Evolutionary conservation across 2,113 vertebrate species (phyloP).

Genomic region (Chroicocephalus ridibundus): DNA sequence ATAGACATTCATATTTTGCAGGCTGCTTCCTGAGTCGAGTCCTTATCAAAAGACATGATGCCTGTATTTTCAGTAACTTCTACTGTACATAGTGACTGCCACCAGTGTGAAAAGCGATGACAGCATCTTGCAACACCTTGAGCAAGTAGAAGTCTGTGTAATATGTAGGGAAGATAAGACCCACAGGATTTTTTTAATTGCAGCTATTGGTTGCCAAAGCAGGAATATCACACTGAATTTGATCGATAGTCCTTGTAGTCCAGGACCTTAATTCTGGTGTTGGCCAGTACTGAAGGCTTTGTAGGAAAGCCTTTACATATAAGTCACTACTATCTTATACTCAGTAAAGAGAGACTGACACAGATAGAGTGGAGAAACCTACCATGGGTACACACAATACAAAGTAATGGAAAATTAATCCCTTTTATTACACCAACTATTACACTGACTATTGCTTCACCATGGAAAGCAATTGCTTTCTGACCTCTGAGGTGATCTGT

Average conservation of each 20-base stretch:
- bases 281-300: neutral
- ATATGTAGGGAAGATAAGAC: neutral
- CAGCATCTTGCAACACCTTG: neutral
- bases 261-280: neutral
- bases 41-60: neutral
- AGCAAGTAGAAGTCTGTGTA: neutral
- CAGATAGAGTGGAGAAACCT: neutral
- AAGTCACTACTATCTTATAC: neutral
- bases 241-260: neutral
- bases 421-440: neutral
- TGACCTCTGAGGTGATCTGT: constrained; percentile 2
- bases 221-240: neutral
- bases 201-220: neutral
- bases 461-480: neutral
- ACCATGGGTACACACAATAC: neutral
- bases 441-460: neutral
- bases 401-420: neutral
- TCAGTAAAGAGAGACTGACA: neutral
- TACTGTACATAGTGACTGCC: neutral
- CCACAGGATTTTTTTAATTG: neutral
- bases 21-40: neutral
- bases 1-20: rapidly evolving
- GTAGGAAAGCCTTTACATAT: neutral
- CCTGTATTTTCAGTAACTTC: neutral
- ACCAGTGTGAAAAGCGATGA: neutral